A percentile compares a stretch with the other conserved stretches of the same genome.
Conservation (phyloP, 2,113 vertebrate genomes). For the Sphyrna mokarran region DNA sequence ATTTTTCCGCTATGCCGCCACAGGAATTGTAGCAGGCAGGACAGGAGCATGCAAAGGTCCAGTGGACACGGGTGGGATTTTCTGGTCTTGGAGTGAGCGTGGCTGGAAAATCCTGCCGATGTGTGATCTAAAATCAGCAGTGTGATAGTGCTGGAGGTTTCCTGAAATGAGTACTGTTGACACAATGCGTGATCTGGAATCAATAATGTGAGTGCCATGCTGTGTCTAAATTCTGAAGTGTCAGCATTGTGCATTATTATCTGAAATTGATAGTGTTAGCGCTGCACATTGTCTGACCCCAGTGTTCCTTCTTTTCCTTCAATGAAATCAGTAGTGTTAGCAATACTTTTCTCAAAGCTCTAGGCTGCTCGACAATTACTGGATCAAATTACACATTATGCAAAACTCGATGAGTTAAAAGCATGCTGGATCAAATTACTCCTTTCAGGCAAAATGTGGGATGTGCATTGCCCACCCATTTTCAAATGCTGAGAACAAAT, state of each 20-base stretch:
- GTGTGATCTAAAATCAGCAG: not conserved
- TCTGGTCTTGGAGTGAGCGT: too few species aligned
- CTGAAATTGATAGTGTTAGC: too few species aligned
- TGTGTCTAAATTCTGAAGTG: too few species aligned
- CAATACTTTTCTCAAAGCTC: not conserved
- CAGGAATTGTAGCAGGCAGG: too few species aligned
- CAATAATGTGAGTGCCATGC: not conserved
- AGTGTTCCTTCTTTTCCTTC: not conserved
- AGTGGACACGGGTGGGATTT: too few species aligned
- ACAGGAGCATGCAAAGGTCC: too few species aligned
- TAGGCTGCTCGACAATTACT: not conserved
- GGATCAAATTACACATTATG: not conserved
- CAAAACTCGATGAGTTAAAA: not conserved
- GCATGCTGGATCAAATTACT: not conserved
- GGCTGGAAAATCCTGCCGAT: too few species aligned
- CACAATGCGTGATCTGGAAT: not conserved
- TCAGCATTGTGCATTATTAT: too few species aligned
- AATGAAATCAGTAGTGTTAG: not conserved
- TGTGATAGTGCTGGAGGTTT: too few species aligned
- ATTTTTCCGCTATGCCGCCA: too few species aligned
- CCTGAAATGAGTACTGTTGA: not conserved
- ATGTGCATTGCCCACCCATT: not conserved
- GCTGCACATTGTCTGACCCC: too few species aligned
- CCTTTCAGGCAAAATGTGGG: not conserved
- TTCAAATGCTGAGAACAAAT: not conserved